Percentiles rank a stretch among this genome's conserved stretches.
These are phyloP conservation scores for Gymnogyps californianus DNA, from an alignment of 2,113 vertebrate species.

Conservation along the genomic window DNA sequence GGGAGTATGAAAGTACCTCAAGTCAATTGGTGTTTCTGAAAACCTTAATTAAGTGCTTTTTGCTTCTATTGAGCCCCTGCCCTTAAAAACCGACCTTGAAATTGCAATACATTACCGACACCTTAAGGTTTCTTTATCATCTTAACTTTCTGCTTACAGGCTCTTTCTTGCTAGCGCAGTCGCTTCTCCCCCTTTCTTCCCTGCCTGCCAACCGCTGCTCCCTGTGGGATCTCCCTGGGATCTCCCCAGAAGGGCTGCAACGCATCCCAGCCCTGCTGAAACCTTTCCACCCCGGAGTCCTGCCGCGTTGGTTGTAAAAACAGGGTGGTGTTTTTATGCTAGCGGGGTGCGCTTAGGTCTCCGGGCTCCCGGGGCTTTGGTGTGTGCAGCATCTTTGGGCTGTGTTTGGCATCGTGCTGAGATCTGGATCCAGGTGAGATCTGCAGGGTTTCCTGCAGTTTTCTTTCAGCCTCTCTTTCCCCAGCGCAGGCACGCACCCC, in stretches of 20 bases:
- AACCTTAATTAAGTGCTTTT: constrained; percentile 35
- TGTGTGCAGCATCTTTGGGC: background rate
- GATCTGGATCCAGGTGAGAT: background rate
- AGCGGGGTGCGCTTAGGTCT: accelerated
- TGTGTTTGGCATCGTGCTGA: accelerated
- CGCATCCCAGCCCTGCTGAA: background rate
- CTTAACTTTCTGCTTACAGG: background rate
- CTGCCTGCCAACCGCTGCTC: background rate
- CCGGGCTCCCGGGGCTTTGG: background rate
- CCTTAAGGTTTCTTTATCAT: background rate
- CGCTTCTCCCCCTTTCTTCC: background rate
- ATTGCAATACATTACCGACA: background rate
- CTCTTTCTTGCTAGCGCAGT: background rate
- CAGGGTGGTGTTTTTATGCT: background rate
- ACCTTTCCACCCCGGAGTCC: background rate
- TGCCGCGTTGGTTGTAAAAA: background rate
- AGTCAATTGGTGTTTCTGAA: constrained; percentile 5
- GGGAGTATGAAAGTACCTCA: background rate
- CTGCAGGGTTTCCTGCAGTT: background rate
- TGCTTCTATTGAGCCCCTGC: background rate
- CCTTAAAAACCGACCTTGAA: constrained; percentile 4
- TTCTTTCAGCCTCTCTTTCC: background rate
- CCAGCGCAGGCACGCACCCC: accelerated
- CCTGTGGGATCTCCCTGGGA: background rate
- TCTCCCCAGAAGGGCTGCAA: background rate